phyloP scores from a whole-genome alignment of 1,140 invertebrate species.

The Dryas iulia region DNA sequence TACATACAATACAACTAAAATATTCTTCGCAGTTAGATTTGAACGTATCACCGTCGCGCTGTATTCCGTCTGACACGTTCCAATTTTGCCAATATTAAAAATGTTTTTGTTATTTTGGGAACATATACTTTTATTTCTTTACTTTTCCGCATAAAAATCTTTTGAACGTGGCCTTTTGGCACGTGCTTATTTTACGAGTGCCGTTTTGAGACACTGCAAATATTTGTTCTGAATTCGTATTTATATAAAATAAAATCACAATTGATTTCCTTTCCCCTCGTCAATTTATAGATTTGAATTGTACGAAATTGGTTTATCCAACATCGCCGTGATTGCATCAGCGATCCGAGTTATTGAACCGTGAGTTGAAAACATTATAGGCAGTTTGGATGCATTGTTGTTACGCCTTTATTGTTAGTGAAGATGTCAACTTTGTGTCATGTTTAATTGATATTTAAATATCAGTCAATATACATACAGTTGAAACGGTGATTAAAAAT shows the following conservation, averaged over 20 bases:
- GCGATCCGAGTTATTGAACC: slow-evolving; percentile 54
- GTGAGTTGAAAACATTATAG: slow-evolving; percentile 48
- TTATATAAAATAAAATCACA: slow-evolving; percentile 40
- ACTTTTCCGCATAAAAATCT: neutral
- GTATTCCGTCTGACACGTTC: neutral
- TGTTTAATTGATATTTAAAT: neutral
- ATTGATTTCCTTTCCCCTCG: slow-evolving; percentile 41
- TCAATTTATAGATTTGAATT: slow-evolving; percentile 61
- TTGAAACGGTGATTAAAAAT: neutral
- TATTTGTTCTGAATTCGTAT: slow-evolving; percentile 13
- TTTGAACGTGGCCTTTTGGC: neutral
- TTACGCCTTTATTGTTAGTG: slow-evolving; percentile 15
- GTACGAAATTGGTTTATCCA: slow-evolving; percentile 59
- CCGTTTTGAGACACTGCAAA: neutral
- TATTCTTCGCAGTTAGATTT: neutral
- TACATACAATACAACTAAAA: too few species aligned
- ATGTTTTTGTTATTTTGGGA: neutral
- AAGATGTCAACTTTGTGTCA: neutral
- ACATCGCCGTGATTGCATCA: slow-evolving; percentile 56
- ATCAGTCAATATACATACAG: neutral
- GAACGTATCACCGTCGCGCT: neutral
- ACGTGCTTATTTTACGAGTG: slow-evolving; percentile 1
- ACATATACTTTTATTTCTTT: neutral
- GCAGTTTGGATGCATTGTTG: slow-evolving; percentile 30
- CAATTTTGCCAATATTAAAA: neutral